Base-by-base conservation (phyloP, 1,140 invertebrate species). In the Zaprionus vittiger region DNA sequence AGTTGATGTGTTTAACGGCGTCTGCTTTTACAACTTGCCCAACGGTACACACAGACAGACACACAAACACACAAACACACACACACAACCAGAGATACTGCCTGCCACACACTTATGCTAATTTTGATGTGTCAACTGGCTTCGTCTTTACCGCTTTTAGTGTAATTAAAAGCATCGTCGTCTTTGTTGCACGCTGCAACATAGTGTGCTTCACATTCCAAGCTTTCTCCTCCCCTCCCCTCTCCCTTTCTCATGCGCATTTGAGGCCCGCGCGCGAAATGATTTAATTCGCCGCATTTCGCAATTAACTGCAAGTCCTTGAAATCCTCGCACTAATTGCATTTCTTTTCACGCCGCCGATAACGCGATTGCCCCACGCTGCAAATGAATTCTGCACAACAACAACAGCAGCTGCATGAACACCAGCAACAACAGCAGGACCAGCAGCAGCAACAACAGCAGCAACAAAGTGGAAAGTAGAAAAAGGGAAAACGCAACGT, bases 1-100 rank as follows among this genome's bases (percentile, higher is more conserved):
- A 87, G 74, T 90, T 87, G 85, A 87, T 90, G 85, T 89, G 81
- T 80, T 87, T 87, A 87, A 87, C 89, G 84, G 84, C 83, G 85
- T 87, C 83, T 90, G 85, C 78, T 84, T 87, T 87, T 87, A 90
- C 85, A 89, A 81, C 81, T 84, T 89, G 83, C 66, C 22, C 20
- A 14, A 22, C 49, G 63, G 55, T 68, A 81, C 77, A 80, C 52
- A 28, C 52, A n/a, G 14, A 28, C 54, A 31, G 15, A 55, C 5
- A 56, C 15, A 17, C 54, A 56, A 5, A 15, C 26, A 56, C 6
- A 31, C 0, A 56, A 0, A 22, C 3, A 12, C 1, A 22, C 11
- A 52, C 15, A 34, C 4, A 17, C 14, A 38, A 5, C 4, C 22
- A 26, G 24, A 26, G 24, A 26, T 26, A 28, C 49, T 64, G 41